Percentiles rank a stretch among this genome's conserved stretches.
Evolutionary conservation across 2,888 invertebrate species (phyloP).

Genomic region (Panopea generosa): DNA sequence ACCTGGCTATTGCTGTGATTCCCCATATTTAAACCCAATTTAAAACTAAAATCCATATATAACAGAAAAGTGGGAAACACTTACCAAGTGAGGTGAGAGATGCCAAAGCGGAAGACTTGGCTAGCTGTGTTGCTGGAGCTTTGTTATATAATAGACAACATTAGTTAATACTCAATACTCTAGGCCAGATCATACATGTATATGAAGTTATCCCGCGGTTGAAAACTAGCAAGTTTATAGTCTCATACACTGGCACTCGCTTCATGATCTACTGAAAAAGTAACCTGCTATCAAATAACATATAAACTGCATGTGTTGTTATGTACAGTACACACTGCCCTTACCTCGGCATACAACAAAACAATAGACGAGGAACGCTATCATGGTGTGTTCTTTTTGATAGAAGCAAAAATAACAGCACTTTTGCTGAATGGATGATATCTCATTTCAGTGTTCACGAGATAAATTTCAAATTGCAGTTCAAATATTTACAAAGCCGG

Average conservation of each 20-base stretch:
- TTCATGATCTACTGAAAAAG: constrained; percentile 42
- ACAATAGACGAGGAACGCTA: too few relatives aligned
- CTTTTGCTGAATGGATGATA: too few relatives aligned
- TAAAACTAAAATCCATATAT: too few relatives aligned
- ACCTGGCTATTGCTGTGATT: too few relatives aligned
- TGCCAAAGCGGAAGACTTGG: constrained; percentile 94
- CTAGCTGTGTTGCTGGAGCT: constrained; percentile 89
- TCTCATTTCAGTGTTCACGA: too few relatives aligned
- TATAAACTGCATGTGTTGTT: not conserved
- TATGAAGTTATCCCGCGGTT: not conserved
- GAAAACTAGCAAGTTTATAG: not conserved
- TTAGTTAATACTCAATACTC: constrained; percentile 66
- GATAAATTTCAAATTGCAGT: too few relatives aligned
- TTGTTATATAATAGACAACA: constrained; percentile 77
- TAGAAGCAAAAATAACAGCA: too few relatives aligned
- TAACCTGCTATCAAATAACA: constrained; percentile 27
- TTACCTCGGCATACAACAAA: constrained; percentile 18
- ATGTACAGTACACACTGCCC: constrained; percentile 9
- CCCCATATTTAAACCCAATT: too few relatives aligned
- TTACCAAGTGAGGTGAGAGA: constrained; percentile 97
- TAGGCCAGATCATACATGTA: constrained; percentile 12
- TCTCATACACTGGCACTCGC: not conserved
- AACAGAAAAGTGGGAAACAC: constrained; percentile 86
- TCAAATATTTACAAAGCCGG: too few relatives aligned
- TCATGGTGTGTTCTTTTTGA: too few relatives aligned